These are phyloP conservation scores for Anthonomus grandis DNA, from an alignment of 1,140 invertebrate genomes.

Conservation along the genomic window DNA sequence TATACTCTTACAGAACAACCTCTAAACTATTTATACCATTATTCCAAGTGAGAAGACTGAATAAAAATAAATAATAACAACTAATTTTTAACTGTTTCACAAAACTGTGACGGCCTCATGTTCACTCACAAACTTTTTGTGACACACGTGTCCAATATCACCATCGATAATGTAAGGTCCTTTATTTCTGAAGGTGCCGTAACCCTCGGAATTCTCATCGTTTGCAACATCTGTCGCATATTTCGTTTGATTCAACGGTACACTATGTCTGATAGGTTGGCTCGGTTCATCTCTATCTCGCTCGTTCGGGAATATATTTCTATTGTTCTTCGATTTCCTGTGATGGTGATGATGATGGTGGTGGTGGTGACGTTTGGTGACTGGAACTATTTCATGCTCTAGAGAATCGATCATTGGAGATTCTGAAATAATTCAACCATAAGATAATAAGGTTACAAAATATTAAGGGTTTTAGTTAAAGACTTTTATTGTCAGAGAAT, in stretches of 20 bases:
- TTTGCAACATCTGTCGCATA: constrained; percentile 2
- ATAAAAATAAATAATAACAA: too few species aligned
- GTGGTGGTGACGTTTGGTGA: constrained; percentile 23
- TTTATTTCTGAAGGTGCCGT: constrained; percentile 43
- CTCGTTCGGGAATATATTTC: constrained; percentile 15
- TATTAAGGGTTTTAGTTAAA: background rate
- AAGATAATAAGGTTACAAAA: too few species aligned
- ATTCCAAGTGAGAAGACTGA: too few species aligned
- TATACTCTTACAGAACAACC: too few species aligned
- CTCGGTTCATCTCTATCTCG: background rate
- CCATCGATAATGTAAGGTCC: constrained; percentile 44
- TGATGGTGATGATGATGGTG: constrained; percentile 15
- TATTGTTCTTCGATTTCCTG: background rate
- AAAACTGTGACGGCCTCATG: constrained; percentile 43
- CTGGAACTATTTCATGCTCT: constrained; percentile 21
- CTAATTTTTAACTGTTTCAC: constrained; percentile 22
- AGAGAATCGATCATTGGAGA: constrained; percentile 29
- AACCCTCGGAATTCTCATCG: constrained; percentile 37
- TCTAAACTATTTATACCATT: too few species aligned
- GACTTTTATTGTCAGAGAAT: too few species aligned
- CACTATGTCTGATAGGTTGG: constrained; percentile 4
- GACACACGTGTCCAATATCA: constrained; percentile 42
- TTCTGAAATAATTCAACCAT: too few species aligned
- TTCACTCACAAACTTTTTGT: constrained; percentile 35
- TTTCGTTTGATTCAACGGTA: background rate